Evolutionary conservation across 2,797 vertebrate genomes (phyloP).

Genomic region (Schizopygopsis pylzovi): DNA sequence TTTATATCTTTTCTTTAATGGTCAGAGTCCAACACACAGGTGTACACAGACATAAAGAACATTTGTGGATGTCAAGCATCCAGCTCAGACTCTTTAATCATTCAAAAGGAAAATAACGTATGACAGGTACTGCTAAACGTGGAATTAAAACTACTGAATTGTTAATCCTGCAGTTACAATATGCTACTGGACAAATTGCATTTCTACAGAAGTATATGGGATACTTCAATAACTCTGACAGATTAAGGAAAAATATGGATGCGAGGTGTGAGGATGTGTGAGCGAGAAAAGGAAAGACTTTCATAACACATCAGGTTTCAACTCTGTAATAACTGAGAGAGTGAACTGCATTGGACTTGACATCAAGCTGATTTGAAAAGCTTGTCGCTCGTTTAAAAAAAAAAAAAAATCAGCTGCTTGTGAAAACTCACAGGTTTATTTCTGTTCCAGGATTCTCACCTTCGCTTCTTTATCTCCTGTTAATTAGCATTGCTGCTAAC

Average conservation of each 20-base stretch:
- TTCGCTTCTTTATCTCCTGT: slow-evolving; percentile 73
- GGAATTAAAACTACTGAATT: slow-evolving; percentile 40
- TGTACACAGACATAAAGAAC: background rate
- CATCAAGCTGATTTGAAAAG: slow-evolving; percentile 55
- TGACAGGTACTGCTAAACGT: slow-evolving; percentile 9
- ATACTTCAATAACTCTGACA: slow-evolving; percentile 28
- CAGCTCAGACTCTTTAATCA: background rate
- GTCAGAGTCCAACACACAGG: background rate
- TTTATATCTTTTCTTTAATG: slow-evolving; percentile 7
- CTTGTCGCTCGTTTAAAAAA: slow-evolving; percentile 35
- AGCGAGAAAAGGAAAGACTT: slow-evolving; percentile 35
- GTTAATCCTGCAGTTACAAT: slow-evolving; percentile 18
- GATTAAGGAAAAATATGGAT: slow-evolving; percentile 15
- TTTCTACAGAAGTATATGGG: slow-evolving; percentile 21
- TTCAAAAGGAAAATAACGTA: slow-evolving; percentile 2
- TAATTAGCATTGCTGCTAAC: slow-evolving; percentile 79
- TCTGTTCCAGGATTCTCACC: slow-evolving; percentile 75
- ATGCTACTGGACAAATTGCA: slow-evolving; percentile 10
- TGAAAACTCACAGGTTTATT: slow-evolving; percentile 80
- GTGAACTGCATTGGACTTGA: slow-evolving; percentile 51
- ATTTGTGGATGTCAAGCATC: background rate
- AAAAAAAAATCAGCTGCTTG: slow-evolving; percentile 57
- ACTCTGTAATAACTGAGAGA: slow-evolving; percentile 18
- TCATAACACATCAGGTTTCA: slow-evolving; percentile 38
- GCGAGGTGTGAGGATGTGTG: background rate